Evolutionary conservation across 2,113 vertebrate species (phyloP).

Genomic region (Cottus gobio): DNA sequence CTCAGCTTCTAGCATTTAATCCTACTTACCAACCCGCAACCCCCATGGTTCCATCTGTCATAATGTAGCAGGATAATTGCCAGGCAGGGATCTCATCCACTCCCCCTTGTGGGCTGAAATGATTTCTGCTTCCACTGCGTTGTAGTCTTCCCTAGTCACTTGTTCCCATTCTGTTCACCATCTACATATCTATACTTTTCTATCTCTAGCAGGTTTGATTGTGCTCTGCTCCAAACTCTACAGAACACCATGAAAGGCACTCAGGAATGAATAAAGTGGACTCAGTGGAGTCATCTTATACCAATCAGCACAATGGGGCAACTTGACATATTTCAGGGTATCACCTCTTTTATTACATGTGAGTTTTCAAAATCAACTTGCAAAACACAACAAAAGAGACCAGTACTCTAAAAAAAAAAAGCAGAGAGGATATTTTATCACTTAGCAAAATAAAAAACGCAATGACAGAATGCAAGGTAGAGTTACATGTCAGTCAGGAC

Average conservation of each 20-base stretch:
- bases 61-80: constrained; percentile 30
- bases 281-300: constrained; percentile 17
- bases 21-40: constrained; percentile 36
- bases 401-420: neutral
- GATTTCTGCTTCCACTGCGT: constrained; percentile 2
- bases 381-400: constrained; percentile 2
- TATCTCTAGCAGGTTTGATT: constrained; percentile 42
- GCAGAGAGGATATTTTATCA: neutral
- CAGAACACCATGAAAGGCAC: constrained; percentile 40
- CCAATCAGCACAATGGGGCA: constrained; percentile 32
- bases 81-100: neutral
- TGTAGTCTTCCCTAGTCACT: constrained; percentile 11
- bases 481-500: neutral
- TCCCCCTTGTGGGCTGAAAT: constrained; percentile 58
- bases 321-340: constrained; percentile 30
- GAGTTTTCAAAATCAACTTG: constrained; percentile 22
- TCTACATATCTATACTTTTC: constrained; percentile 22
- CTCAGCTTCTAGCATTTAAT: constrained; percentile 51
- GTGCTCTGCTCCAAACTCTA: constrained; percentile 40
- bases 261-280: constrained; percentile 57
- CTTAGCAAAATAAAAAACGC: neutral
- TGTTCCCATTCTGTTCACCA: constrained; percentile 18
- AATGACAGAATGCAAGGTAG: neutral
- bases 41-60: constrained; percentile 64
- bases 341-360: neutral